Evolutionary conservation across 2,113 vertebrate species (phyloP).

Genomic region (Hyla sarda): DNA sequence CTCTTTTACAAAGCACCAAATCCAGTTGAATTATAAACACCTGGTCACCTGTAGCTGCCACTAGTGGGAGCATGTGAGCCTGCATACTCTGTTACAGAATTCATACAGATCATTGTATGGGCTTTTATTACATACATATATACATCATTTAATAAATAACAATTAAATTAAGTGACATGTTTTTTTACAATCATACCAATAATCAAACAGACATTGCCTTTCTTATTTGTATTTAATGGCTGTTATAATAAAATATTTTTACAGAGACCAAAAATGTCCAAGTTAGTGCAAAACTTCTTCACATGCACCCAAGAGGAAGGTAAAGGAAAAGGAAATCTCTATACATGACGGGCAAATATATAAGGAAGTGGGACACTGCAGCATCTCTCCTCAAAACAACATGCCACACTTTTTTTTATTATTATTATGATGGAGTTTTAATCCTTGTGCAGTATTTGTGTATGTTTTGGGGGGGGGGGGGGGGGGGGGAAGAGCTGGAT

Average conservation of each 20-base stretch:
- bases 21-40: too few species aligned
- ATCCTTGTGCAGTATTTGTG: slow-evolving; percentile 1
- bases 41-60: too few species aligned
- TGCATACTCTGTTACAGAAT: too few species aligned
- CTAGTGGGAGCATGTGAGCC: too few species aligned
- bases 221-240: slow-evolving; percentile 77
- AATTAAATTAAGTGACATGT: too few species aligned
- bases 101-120: too few species aligned
- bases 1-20: too few species aligned
- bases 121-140: too few species aligned
- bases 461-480: too few species aligned
- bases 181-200: too few species aligned
- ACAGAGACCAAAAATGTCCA: slow-evolving; percentile 79
- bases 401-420: slow-evolving; percentile 72
- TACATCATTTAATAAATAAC: too few species aligned
- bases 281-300: slow-evolving; percentile 83
- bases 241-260: slow-evolving; percentile 84
- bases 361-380: slow-evolving; percentile 44
- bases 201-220: slow-evolving; percentile 54
- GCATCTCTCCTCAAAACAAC: slow-evolving; percentile 63
- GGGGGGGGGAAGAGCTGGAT: too few species aligned
- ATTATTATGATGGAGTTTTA: slow-evolving; percentile 35
- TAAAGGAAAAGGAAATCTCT: slow-evolving; percentile 56
- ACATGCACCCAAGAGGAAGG: slow-evolving; percentile 77
- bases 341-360: slow-evolving; percentile 62